phyloP scores from a whole-genome alignment of 2,113 vertebrate species.

The Jaculus jaculus region DNA sequence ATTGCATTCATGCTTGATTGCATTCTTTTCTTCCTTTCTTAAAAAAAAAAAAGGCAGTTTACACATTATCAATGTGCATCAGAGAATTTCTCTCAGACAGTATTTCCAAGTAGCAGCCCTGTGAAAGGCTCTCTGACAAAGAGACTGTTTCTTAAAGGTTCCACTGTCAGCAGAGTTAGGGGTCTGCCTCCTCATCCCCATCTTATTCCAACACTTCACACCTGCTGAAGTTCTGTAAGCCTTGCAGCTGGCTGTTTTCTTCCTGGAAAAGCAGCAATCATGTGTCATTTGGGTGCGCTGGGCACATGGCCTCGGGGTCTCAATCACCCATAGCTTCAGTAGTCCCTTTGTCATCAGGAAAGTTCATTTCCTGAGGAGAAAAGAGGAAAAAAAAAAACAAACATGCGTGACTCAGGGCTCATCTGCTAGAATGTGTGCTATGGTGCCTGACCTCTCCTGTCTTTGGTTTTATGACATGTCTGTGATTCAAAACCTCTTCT shows the following conservation, averaged over 20 bases:
- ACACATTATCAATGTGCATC: background rate
- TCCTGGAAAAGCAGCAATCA: background rate
- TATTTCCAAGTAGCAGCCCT: background rate
- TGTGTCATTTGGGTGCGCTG: background rate
- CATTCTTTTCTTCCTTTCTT: background rate
- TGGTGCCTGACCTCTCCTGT: background rate
- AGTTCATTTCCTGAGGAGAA: background rate
- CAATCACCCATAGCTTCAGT: background rate
- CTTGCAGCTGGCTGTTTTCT: background rate
- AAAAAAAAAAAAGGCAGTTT: background rate
- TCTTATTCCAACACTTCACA: background rate
- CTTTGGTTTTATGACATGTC: background rate
- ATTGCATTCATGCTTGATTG: background rate
- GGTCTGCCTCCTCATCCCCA: background rate
- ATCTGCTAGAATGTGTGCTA: background rate
- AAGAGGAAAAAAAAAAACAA: conserved; percentile 11
- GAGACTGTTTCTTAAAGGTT: background rate
- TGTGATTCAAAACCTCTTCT: background rate
- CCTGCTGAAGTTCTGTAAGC: background rate
- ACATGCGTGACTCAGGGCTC: background rate
- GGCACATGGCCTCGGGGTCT: background rate
- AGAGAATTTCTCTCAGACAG: background rate
- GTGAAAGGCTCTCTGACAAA: background rate
- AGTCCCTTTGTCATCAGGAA: background rate
- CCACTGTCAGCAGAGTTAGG: background rate